Conservation (phyloP, 1,140 invertebrate genomes). For the Sinella curviseta region DNA sequence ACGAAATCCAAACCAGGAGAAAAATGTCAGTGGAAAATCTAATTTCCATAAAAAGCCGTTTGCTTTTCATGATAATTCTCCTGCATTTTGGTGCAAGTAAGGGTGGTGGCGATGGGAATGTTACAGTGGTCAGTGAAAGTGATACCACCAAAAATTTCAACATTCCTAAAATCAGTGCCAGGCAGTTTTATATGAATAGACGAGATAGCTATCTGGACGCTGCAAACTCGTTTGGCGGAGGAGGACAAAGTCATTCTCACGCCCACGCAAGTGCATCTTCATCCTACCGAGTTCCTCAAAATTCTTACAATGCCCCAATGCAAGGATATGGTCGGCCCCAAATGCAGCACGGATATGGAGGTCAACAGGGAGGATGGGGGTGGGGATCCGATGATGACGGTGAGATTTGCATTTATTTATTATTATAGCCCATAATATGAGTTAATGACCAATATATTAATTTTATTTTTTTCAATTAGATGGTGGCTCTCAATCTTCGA, state of each 20-base stretch:
- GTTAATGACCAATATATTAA: background rate
- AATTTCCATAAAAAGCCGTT: too few relatives aligned
- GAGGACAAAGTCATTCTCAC: background rate
- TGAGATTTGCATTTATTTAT: background rate
- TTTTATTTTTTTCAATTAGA: background rate
- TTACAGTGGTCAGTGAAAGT: background rate
- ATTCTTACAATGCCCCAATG: background rate
- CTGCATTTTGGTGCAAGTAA: too few relatives aligned
- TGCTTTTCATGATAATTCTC: too few relatives aligned
- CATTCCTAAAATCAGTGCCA: background rate
- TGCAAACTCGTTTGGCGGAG: background rate
- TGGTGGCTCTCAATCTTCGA: background rate
- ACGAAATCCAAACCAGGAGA: too few relatives aligned
- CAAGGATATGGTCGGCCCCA: background rate
- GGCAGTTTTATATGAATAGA: background rate
- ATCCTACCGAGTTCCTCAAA: conserved; percentile 4
- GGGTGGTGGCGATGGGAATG: background rate
- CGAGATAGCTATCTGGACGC: conserved; percentile 7
- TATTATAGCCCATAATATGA: background rate
- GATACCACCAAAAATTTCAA: background rate
- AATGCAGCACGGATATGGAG: background rate
- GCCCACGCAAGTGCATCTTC: too few relatives aligned
- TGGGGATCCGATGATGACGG: background rate
- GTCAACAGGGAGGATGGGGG: background rate
- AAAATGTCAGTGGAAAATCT: too few relatives aligned